phyloP scores from a whole-genome alignment of 2,888 invertebrate genomes.

The Bellardia pandia region DNA sequence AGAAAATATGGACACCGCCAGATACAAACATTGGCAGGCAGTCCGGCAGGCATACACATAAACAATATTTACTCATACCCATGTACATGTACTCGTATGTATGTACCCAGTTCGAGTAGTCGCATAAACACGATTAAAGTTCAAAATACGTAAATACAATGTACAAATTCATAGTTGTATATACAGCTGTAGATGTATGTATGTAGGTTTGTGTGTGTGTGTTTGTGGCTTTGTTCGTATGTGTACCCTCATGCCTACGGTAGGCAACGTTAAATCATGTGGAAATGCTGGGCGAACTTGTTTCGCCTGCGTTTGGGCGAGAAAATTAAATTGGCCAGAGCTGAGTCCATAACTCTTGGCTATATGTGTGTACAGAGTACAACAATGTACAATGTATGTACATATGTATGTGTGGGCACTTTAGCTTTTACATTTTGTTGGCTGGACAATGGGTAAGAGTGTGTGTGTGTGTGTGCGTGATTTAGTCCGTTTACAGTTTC shows the following conservation, averaged over 20 bases:
- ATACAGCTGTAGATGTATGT: not conserved
- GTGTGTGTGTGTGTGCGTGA: conserved; percentile 41
- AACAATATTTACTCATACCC: conserved; percentile 26
- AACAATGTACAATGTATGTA: not conserved
- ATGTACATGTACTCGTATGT: not conserved
- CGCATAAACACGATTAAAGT: conserved; percentile 68
- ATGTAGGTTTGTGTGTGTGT: conserved; percentile 29
- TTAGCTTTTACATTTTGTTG: conserved; percentile 54
- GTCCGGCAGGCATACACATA: not conserved
- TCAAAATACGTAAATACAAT: conserved; percentile 58
- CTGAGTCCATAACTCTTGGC: conserved; percentile 77
- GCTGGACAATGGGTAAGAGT: conserved; percentile 42
- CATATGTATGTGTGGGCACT: conserved; percentile 52
- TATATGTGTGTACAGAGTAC: conserved; percentile 50
- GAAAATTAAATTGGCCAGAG: conserved; percentile 80
- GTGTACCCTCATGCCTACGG: conserved; percentile 71
- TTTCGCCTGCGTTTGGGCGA: conserved; percentile 76
- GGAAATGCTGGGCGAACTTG: conserved; percentile 74
- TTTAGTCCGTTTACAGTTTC: conserved; percentile 68
- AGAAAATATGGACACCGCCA: conserved; percentile 65
- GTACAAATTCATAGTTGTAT: not conserved
- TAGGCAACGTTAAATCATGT: conserved; percentile 75
- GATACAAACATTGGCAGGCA: conserved; percentile 53
- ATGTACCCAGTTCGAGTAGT: conserved; percentile 13
- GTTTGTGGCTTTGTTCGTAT: conserved; percentile 17